Base-by-base conservation (phyloP, 2,113 vertebrate species). In the Embiotoca jacksoni region DNA sequence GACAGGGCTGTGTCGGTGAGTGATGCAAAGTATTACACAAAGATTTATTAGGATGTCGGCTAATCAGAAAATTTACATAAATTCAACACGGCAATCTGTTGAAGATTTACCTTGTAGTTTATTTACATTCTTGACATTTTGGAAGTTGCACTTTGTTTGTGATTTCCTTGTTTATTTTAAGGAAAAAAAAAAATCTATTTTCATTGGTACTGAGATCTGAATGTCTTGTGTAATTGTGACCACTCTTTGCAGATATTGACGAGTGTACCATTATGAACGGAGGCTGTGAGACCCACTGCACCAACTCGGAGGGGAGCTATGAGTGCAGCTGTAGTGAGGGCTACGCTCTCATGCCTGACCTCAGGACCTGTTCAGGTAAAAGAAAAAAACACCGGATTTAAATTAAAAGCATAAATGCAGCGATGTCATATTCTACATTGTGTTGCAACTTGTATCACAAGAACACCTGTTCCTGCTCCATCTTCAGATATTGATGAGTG, bases 241-340 rank as follows among this genome's bases (percentile, higher is more conserved):
- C 16, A 41, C 13, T 54, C 39, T 1, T 53, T 81, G 46, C 88
- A 96, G 95, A 96, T 85, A 95, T 96, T 14, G 94, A 95, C 65
- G 91, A 94, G 63, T 95, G 90, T 39, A 94, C 82, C 36, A 95
- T 97, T 36, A 96, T 93, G 95, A 98, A 98, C 1, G 96, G 97
- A 0, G 97, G 97, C 66, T 99, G 98, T 31, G 97, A 96, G 41
- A 94, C 94, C 0, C 96, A 95, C 88, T 99, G 97, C 33, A 93
- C 96, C 77, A 98, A 98, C 93, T 97, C 96, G 0, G 95, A 99
- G 84, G 97, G 97, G 60, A 97, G 97, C 93, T 99, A 97, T 2
- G 95, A 94, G 75, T 99, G 97, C 88, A 95, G 96, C 94, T 99
- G 97, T 14, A 94, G 96, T 0, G 96, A 95, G 2, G 97, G 98